Base-by-base conservation (phyloP, 2,888 invertebrate species). In the Drosophila ezoana region DNA sequence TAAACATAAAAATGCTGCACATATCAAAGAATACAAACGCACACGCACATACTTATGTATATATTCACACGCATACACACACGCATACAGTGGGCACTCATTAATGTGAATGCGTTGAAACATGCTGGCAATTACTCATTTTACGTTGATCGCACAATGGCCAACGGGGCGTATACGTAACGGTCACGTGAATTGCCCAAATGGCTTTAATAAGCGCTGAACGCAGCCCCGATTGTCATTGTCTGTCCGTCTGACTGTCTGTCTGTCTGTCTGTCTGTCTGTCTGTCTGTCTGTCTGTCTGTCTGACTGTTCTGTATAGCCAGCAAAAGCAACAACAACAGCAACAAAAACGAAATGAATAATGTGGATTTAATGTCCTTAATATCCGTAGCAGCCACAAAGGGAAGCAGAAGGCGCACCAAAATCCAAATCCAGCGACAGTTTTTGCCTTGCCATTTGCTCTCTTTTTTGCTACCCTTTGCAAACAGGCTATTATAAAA, bases 81-180 rank as follows among this genome's bases (percentile, higher is more conserved):
- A 66, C 51, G 56, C 63, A 60, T 41, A 81, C 63, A 68, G 47
- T 43, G 41, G 54, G 58, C 68, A 63, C 82, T 87, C 83, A 85
- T 85, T 87, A 87, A 83, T 68, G 85, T 71, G 85, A 85, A 79
- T 88, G 82, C 75, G 82, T 69, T 64, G 70, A 79, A 87, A 82
- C 90, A 90, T 84, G 84, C 78, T 77, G 77, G 81, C 90, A 85
- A 87, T 90, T 88, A 90, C 87, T 90, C 89, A 88, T 88, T 87
- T 87, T 85, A 90, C 80, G 83, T 78, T 88, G 85, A 76, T 88
- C 84, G 71, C 76, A 82, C 78, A 72, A 73, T 75, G 81, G 76
- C 62, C 72, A 67, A 79, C 69, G 66, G 69, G 82, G 79, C 83
- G 80, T 79, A 79, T 75, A 66, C 81, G 71, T 60, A 70, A 81